Evolutionary conservation across 2,888 invertebrate species (phyloP).

Genomic region (Caenorhabditis japonica): DNA sequence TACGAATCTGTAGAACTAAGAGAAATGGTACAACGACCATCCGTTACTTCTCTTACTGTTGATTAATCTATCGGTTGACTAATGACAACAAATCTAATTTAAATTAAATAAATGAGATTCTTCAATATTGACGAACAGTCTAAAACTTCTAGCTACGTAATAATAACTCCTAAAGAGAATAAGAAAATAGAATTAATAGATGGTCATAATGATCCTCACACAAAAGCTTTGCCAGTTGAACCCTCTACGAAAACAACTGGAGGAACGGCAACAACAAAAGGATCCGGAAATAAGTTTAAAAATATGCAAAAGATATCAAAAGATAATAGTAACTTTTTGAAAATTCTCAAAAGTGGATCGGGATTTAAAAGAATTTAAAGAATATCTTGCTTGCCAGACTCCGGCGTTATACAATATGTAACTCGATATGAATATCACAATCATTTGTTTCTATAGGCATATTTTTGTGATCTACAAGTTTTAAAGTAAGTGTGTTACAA

Average conservation of each 20-base stretch:
- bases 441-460: background rate
- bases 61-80: constrained; percentile 5
- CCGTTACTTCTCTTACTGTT: constrained; percentile 7
- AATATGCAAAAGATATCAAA: constrained; percentile 6
- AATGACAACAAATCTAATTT: constrained; percentile 1
- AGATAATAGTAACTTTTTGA: too few species aligned
- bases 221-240: too few species aligned
- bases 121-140: constrained; percentile 16
- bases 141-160: too few species aligned
- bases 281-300: constrained; percentile 6
- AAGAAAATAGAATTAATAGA: constrained; percentile 19
- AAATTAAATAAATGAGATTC: constrained; percentile 18
- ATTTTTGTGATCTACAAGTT: constrained; percentile 5
- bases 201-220: constrained; percentile 3
- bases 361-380: constrained; percentile 17
- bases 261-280: background rate
- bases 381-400: background rate
- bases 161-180: constrained; percentile 27
- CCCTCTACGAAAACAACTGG: background rate
- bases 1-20: constrained; percentile 5
- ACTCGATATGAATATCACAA: constrained; percentile 30
- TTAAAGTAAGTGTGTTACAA: constrained; percentile 9
- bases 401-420: constrained; percentile 6
- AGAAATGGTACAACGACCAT: background rate
- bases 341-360: background rate